Evolutionary conservation across 1,140 invertebrate genomes (phyloP), one percentile per base, ranked within the genome.

Genomic region (Tetragonula clypearis): DNA sequence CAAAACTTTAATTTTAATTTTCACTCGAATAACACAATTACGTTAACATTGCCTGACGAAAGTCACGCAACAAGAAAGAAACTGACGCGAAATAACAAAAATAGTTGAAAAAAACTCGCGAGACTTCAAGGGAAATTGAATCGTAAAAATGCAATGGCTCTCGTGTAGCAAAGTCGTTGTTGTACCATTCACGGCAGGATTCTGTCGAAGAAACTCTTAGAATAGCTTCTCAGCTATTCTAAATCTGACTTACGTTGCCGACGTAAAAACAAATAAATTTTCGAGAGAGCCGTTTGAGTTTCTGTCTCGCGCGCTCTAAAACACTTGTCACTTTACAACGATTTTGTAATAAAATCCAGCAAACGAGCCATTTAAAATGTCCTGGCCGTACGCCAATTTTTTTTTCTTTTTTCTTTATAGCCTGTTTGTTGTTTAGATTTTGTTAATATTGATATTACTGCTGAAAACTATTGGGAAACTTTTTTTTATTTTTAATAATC

Each of bases 81-180:
- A n/a, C n/a, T n/a, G n/a, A n/a, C n/a, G n/a, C n/a, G n/a, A n/a
- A n/a, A n/a, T n/a, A n/a, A n/a, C n/a, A n/a, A n/a, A n/a, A n/a
- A 23, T n/a, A 62, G 60, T 23, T 0, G 60, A n/a, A 8, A n/a
- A 8, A 12, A 23, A 62, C 23, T 62, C 23, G 60, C 11, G 21
- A 14, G 60, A 62, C 60, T 62, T 62, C 23, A 62, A 62, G 23
- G 23, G 23, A 72, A 72, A 72, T 72, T 72, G 21, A 72, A 72
- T 89, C 88, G 80, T 89, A 90, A 89, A 89, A 89, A 75, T 75
- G 83, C 77, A 83, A 84, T 86, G 30, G 84, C 86, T 87, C 87
- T 72, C 79, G 82, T 86, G 85, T 84, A 80, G 85, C 75, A 56
- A 73, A 79, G 62, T 4, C 84, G 60, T 35, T 62, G 84, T 74